These are phyloP conservation scores for Lymantria monacha DNA, from an alignment of 2,888 invertebrate genomes.

Conservation along the genomic window DNA sequence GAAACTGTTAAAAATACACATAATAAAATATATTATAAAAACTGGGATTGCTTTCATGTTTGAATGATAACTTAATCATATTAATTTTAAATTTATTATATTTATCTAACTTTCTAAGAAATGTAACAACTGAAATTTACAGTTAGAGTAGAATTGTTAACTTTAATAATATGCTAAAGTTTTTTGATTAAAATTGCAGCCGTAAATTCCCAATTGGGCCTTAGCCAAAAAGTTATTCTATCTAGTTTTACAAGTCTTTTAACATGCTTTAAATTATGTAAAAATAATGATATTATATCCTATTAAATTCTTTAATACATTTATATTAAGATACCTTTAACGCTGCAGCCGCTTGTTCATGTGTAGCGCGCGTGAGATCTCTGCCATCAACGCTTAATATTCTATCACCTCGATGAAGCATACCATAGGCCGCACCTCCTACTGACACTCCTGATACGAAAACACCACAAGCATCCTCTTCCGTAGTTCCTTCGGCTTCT, in stretches of 20 bases:
- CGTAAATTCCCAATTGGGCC: constrained; percentile 4
- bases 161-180: background rate
- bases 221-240: constrained; percentile 2
- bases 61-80: too few relatives aligned
- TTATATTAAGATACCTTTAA: constrained; percentile 55
- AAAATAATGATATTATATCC: too few relatives aligned
- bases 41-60: too few relatives aligned
- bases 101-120: too few relatives aligned
- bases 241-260: background rate
- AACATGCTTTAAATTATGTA: background rate
- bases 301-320: too few relatives aligned
- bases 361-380: constrained; percentile 87
- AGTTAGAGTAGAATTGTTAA: background rate
- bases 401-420: constrained; percentile 86
- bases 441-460: constrained; percentile 74
- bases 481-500: constrained; percentile 55
- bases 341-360: constrained; percentile 89
- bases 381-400: constrained; percentile 89
- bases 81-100: too few relatives aligned
- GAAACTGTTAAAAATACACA: too few relatives aligned
- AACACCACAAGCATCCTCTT: constrained; percentile 72
- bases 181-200: constrained; percentile 8
- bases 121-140: background rate
- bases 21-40: too few relatives aligned
- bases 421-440: constrained; percentile 72